These are phyloP conservation scores for Oceanodroma tethys DNA, from an alignment of 2,113 vertebrate species.

Conservation along the genomic window DNA sequence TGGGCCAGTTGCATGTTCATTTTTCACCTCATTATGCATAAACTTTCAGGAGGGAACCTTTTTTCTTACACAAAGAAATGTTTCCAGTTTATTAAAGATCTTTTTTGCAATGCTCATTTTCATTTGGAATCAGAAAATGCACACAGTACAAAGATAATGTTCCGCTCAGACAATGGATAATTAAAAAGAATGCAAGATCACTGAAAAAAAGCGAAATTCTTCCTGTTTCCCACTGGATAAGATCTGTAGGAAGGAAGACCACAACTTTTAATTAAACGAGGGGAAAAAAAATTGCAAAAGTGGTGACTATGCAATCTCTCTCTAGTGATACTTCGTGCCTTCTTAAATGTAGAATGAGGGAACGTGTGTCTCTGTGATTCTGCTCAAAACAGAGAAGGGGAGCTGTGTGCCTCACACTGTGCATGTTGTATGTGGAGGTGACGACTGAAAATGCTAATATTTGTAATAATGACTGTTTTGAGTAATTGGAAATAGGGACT, in stretches of 20 bases:
- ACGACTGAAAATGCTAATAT: background rate
- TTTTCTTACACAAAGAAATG: background rate
- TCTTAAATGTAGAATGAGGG: background rate
- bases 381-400: background rate
- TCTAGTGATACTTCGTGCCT: background rate
- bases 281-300: background rate
- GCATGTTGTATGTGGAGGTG: background rate
- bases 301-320: background rate
- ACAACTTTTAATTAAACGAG: background rate
- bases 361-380: background rate
- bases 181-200: background rate
- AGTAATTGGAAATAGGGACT: background rate
- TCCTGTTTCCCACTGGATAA: background rate
- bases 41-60: background rate
- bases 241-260: background rate
- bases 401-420: background rate
- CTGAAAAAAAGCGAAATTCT: background rate
- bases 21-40: background rate
- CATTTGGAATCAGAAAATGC: background rate
- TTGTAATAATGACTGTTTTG: background rate
- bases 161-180: background rate
- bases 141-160: background rate
- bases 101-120: background rate
- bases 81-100: background rate
- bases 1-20: background rate